A percentile compares a stretch with the other conserved stretches of the same genome.
phyloP scores from a whole-genome alignment of 2,797 vertebrate genomes.

The Sternarchorhynchus goeldii region DNA sequence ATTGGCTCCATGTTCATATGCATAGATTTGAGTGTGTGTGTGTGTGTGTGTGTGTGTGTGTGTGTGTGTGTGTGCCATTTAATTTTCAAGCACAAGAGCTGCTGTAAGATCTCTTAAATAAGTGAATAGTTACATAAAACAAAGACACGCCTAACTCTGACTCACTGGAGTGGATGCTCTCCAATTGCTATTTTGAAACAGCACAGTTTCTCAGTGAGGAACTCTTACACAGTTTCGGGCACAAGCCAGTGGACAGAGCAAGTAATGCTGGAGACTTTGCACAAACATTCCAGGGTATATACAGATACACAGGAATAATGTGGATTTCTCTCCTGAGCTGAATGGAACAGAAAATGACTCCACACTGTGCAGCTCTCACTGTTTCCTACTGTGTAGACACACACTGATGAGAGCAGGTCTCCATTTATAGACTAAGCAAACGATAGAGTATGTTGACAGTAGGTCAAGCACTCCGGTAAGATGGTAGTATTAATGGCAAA shows the following conservation, averaged over 20 bases:
- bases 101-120: slow-evolving; percentile 26
- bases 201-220: slow-evolving; percentile 29
- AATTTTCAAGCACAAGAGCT: slow-evolving; percentile 20
- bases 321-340: slow-evolving; percentile 5
- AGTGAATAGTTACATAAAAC: slow-evolving; percentile 21
- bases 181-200: slow-evolving; percentile 8
- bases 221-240: slow-evolving; percentile 6
- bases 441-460: slow-evolving; percentile 31
- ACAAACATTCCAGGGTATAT: slow-evolving; percentile 17
- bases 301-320: slow-evolving; percentile 17
- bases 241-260: slow-evolving; percentile 13
- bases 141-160: slow-evolving; percentile 14
- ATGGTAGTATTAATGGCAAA: neutral
- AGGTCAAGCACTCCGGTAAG: slow-evolving; percentile 3
- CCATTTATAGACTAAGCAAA: slow-evolving; percentile 44
- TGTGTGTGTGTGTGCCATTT: neutral
- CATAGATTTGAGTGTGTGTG: neutral
- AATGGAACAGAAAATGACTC: slow-evolving; percentile 35
- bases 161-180: slow-evolving; percentile 10
- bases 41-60: neutral
- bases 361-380: slow-evolving; percentile 16
- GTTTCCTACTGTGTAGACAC: slow-evolving; percentile 34
- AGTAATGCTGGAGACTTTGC: slow-evolving; percentile 20
- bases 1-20: slow-evolving; percentile 27
- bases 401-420: slow-evolving; percentile 19